These are phyloP conservation scores for Trichopoda pennipes DNA, from an alignment of 2,888 invertebrate species.

Conservation along the genomic window DNA sequence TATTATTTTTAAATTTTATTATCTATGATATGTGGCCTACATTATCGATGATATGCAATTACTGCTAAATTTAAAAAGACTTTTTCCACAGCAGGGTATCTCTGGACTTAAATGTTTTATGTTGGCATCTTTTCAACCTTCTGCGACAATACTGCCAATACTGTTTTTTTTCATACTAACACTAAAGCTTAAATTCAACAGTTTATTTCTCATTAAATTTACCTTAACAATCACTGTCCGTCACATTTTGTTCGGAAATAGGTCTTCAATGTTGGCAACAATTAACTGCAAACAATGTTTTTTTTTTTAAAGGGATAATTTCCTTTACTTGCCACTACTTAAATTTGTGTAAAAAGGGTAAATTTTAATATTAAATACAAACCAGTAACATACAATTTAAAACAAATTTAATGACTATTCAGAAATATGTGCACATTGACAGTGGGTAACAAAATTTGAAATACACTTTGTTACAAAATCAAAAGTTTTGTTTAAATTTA, in stretches of 20 bases:
- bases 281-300: slow-evolving; percentile 63
- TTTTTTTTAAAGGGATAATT: slow-evolving; percentile 34
- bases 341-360: slow-evolving; percentile 31
- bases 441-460: slow-evolving; percentile 16
- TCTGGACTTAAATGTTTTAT: no score
- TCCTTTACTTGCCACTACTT: slow-evolving; percentile 42
- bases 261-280: slow-evolving; percentile 59
- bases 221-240: slow-evolving; percentile 38
- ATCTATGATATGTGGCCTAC: no score
- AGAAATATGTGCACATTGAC: slow-evolving; percentile 22
- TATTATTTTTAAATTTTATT: no score
- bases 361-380: slow-evolving; percentile 54
- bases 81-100: no score
- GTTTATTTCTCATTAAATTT: neutral
- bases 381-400: slow-evolving; percentile 53
- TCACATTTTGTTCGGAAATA: slow-evolving; percentile 22
- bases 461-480: neutral
- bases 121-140: no score
- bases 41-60: no score
- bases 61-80: no score
- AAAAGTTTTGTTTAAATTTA: neutral
- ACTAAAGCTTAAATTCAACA: neutral
- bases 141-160: no score
- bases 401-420: slow-evolving; percentile 58
- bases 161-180: neutral